Conservation (phyloP, 2,113 vertebrate genomes). For the Poeciliopsis occidentalis region DNA sequence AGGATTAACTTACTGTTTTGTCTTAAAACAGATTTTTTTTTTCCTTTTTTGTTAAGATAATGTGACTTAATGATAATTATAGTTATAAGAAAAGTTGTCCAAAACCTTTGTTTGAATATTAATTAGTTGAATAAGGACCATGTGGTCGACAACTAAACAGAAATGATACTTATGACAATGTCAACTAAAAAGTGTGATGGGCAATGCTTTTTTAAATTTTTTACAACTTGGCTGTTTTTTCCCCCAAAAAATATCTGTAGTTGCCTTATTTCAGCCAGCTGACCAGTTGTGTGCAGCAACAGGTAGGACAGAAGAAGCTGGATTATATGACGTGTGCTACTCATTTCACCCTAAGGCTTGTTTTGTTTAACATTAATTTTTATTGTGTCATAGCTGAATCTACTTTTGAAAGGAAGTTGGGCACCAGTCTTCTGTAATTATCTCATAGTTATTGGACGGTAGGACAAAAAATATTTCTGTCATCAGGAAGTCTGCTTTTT, state of each 20-base stretch:
- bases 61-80: neutral
- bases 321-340: too few relatives aligned
- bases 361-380: too few relatives aligned
- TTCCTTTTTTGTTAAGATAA: too few relatives aligned
- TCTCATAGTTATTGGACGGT: too few relatives aligned
- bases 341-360: too few relatives aligned
- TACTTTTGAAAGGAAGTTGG: neutral
- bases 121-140: neutral
- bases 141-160: neutral
- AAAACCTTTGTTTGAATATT: neutral
- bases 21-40: neutral
- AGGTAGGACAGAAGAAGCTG: neutral
- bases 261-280: neutral
- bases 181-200: neutral
- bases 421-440: neutral
- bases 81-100: neutral
- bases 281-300: neutral
- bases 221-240: neutral
- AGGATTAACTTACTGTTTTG: neutral
- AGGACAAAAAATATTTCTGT: too few relatives aligned
- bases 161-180: neutral
- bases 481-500: too few relatives aligned
- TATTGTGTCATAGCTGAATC: too few relatives aligned
- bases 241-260: neutral
- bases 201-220: neutral